Evolutionary conservation across 2,888 invertebrate species (phyloP).

Genomic region (Prosopocoilus inquinatus): DNA sequence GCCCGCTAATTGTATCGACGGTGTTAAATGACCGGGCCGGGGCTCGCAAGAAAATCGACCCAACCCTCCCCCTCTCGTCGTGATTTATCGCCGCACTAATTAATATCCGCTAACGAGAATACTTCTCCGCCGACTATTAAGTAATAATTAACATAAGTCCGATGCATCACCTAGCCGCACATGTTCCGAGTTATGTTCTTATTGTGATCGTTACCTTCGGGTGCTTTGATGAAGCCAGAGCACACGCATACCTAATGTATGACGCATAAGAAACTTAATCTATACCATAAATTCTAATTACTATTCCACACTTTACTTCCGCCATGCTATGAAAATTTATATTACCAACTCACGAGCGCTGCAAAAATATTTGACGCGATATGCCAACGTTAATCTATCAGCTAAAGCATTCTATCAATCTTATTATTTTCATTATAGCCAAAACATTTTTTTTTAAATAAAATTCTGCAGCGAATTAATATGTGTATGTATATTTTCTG

Average conservation of each 20-base stretch:
- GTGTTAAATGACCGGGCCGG: slow-evolving; percentile 22
- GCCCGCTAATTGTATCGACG: slow-evolving; percentile 25
- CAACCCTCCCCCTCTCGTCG: slow-evolving; percentile 12
- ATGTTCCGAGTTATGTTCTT: background rate
- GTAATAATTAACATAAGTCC: slow-evolving; percentile 8
- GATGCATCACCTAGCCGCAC: slow-evolving; percentile 5
- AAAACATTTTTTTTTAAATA: no score
- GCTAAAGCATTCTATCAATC: no score
- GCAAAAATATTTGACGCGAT: no score
- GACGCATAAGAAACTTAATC: slow-evolving; percentile 1
- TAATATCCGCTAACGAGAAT: slow-evolving; percentile 30
- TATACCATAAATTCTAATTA: slow-evolving; percentile 1
- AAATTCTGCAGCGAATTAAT: no score
- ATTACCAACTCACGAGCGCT: background rate
- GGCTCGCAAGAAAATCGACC: background rate
- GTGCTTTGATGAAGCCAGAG: background rate
- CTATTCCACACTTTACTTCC: slow-evolving; percentile 3
- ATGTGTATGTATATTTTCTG: no score
- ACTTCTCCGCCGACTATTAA: slow-evolving; percentile 9
- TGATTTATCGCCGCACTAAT: slow-evolving; percentile 31
- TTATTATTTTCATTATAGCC: no score
- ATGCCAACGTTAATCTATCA: no score
- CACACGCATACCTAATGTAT: background rate
- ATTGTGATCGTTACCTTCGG: background rate
- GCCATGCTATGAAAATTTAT: slow-evolving; percentile 2